Percentiles rank a stretch among this genome's conserved stretches.
Evolutionary conservation across 2,888 invertebrate species (phyloP).

Genomic region (Cecidostiba fungosa): DNA sequence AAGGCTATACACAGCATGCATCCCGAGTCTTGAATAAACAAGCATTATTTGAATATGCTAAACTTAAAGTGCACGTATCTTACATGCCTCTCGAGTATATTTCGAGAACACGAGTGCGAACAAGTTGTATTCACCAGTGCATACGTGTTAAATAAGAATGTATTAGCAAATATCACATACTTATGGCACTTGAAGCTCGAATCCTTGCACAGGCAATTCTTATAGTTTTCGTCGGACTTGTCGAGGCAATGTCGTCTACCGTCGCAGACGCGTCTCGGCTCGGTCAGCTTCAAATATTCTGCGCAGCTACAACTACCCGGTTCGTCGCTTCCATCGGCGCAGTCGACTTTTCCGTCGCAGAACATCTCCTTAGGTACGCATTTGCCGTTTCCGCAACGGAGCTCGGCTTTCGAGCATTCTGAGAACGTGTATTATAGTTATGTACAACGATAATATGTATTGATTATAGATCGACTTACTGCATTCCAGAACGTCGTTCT

Average conservation of each 20-base stretch:
- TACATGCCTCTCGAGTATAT: background rate
- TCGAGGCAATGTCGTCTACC: conserved; percentile 89
- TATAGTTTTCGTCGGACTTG: conserved; percentile 88
- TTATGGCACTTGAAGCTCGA: conserved; percentile 81
- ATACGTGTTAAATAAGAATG: background rate
- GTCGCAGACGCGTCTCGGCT: conserved; percentile 88
- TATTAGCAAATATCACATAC: conserved; percentile 75
- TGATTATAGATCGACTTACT: too few relatives aligned
- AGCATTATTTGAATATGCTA: conserved; percentile 23
- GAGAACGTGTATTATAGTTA: too few relatives aligned
- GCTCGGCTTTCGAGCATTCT: conserved; percentile 85
- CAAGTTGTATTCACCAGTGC: background rate
- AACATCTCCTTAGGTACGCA: conserved; percentile 87
- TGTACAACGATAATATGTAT: too few relatives aligned
- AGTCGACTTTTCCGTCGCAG: conserved; percentile 86
- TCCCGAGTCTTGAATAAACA: conserved; percentile 17
- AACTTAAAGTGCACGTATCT: conserved; percentile 23
- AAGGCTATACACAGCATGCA: background rate
- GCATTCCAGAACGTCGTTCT: conserved; percentile 83
- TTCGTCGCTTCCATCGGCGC: conserved; percentile 88
- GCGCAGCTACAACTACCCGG: conserved; percentile 84
- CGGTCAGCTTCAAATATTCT: conserved; percentile 85
- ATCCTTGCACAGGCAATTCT: conserved; percentile 84
- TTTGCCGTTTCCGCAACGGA: conserved; percentile 85
- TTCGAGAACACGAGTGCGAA: background rate